Conservation (phyloP, 2,797 vertebrate genomes). For the Alca torda region DNA sequence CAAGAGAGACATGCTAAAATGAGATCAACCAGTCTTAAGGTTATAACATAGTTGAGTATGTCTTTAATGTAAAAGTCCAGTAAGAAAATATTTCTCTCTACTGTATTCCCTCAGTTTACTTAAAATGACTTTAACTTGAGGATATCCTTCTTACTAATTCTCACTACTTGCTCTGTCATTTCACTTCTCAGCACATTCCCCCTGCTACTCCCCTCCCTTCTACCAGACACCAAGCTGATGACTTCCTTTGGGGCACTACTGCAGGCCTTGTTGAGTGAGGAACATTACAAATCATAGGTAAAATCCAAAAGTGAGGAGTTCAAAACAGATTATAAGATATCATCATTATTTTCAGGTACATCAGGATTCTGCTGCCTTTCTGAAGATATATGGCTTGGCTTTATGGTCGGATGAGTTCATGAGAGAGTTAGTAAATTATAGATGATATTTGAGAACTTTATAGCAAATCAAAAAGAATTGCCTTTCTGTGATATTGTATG, state of each 20-base stretch:
- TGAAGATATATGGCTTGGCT: not conserved
- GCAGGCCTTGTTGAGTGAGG: not conserved
- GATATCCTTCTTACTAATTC: not conserved
- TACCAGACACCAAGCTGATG: not conserved
- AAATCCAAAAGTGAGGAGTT: not conserved
- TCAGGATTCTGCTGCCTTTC: not conserved
- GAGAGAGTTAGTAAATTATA: not conserved
- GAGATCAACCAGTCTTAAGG: not conserved
- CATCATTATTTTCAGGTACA: not conserved
- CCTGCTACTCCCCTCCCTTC: not conserved
- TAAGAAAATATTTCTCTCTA: not conserved
- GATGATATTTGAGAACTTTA: not conserved
- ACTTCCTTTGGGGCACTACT: not conserved
- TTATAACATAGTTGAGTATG: not conserved
- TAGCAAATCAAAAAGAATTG: not conserved
- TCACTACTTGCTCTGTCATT: not conserved
- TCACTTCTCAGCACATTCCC: not conserved
- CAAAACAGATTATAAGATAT: not conserved
- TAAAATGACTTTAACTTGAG: not conserved
- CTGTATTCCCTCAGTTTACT: not conserved
- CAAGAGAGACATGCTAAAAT: not conserved
- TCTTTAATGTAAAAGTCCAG: not conserved
- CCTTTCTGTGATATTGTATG: not conserved
- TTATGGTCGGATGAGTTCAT: not conserved
- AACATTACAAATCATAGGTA: not conserved